These are phyloP conservation scores for Brachionus manjavacas DNA, from an alignment of 1,140 invertebrate genomes.

Conservation along the genomic window DNA sequence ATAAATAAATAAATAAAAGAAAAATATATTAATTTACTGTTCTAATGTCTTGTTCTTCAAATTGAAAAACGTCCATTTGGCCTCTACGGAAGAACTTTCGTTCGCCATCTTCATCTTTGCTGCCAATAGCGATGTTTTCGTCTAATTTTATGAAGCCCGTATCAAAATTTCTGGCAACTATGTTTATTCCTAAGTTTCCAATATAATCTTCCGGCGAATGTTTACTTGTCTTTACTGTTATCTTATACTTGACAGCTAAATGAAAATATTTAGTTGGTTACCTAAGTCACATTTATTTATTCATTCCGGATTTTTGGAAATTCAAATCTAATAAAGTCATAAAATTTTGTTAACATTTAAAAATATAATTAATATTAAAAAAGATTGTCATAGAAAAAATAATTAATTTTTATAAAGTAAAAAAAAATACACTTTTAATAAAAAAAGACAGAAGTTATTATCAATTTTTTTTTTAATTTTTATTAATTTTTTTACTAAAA, in stretches of 20 bases:
- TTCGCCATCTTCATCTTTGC: not conserved
- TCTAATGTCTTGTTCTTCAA: conserved; percentile 41
- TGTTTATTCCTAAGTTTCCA: conserved; percentile 39
- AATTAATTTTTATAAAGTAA: too few species aligned
- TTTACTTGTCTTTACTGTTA: conserved; percentile 27
- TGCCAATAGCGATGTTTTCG: not conserved
- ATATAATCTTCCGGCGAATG: conserved; percentile 9
- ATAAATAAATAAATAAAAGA: not conserved
- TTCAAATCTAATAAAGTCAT: too few species aligned
- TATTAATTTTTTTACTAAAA: too few species aligned
- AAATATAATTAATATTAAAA: too few species aligned
- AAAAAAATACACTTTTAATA: too few species aligned
- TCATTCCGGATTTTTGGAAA: too few species aligned
- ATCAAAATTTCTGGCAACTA: conserved; percentile 30
- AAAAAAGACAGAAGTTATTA: too few species aligned
- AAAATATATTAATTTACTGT: not conserved
- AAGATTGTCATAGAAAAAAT: too few species aligned
- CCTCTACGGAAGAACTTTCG: not conserved
- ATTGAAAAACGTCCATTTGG: conserved; percentile 29
- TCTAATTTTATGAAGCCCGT: conserved; percentile 37
- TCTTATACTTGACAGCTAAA: conserved; percentile 38
- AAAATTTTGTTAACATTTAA: too few species aligned
- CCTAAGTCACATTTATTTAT: not conserved
- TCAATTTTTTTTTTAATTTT: too few species aligned
- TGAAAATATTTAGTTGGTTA: not conserved